These are phyloP conservation scores for Apomyelois bistriatella DNA, from an alignment of 2,888 invertebrate genomes.

Conservation along the genomic window DNA sequence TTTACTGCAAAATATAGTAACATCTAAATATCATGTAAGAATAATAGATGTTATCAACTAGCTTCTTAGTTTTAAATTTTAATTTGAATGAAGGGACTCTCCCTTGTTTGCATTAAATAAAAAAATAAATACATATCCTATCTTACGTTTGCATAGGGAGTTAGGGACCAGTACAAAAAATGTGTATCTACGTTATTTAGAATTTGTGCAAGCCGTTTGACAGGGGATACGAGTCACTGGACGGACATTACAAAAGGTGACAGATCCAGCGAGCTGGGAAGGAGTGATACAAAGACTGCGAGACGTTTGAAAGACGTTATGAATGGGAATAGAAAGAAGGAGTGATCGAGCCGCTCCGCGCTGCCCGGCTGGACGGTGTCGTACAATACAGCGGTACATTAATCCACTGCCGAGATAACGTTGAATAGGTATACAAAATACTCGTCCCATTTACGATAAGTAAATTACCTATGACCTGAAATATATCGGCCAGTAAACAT, in stretches of 20 bases:
- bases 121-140: constrained; percentile 57
- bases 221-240: constrained; percentile 61
- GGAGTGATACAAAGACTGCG: constrained; percentile 60
- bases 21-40: too few species aligned
- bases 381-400: constrained; percentile 39
- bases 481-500: constrained; percentile 16
- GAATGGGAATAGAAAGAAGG: constrained; percentile 71
- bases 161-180: constrained; percentile 48
- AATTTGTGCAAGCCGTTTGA: constrained; percentile 79
- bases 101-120: constrained; percentile 75
- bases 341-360: constrained; percentile 64
- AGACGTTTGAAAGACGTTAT: constrained; percentile 72
- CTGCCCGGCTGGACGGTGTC: constrained; percentile 32
- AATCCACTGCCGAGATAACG: constrained; percentile 41
- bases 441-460: not conserved
- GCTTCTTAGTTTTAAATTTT: constrained; percentile 46
- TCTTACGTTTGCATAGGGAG: constrained; percentile 71
- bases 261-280: constrained; percentile 56
- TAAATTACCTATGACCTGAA: not conserved
- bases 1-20: too few species aligned
- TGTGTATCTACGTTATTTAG: constrained; percentile 71
- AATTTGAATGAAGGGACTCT: constrained; percentile 64
- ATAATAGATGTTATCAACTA: too few species aligned
- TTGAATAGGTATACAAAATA: constrained; percentile 2
- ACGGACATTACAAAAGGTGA: constrained; percentile 61